Percentiles rank a stretch among this genome's conserved stretches.
Evolutionary conservation across 2,113 vertebrate genomes (phyloP).

Genomic region (Lophotis ruficrista): DNA sequence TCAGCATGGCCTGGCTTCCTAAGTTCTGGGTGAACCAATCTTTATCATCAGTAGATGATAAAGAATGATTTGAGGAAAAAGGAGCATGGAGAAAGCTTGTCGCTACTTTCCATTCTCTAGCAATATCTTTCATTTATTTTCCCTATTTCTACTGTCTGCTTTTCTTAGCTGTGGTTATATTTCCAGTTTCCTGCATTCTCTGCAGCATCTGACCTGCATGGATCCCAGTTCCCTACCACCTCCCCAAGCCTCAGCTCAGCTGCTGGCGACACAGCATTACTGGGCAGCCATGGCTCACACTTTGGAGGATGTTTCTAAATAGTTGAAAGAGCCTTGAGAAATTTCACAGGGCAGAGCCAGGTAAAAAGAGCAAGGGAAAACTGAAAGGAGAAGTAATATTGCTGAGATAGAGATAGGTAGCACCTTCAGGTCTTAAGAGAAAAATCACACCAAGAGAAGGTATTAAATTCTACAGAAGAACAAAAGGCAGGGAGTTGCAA

Average conservation of each 20-base stretch:
- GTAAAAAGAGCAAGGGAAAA: background rate
- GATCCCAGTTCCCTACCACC: background rate
- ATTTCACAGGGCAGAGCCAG: background rate
- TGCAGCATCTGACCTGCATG: fast-evolving
- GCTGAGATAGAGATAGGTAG: background rate
- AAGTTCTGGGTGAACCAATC: background rate
- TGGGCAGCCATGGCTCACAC: background rate
- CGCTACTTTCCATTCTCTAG: background rate
- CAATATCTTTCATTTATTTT: background rate
- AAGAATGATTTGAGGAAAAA: background rate
- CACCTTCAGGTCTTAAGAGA: background rate
- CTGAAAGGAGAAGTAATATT: background rate
- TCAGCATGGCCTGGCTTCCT: background rate
- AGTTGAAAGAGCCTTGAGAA: background rate
- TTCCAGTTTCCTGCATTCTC: background rate
- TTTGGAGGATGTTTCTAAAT: background rate
- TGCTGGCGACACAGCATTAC: background rate
- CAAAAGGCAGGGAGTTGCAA: background rate
- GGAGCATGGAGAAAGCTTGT: background rate
- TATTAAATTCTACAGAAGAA: background rate
- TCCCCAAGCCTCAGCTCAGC: background rate
- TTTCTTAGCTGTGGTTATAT: background rate
- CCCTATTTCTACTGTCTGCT: background rate
- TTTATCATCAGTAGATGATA: background rate
- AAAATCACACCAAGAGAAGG: background rate